These are phyloP conservation scores for Drosophila rubida DNA, from an alignment of 2,888 invertebrate species.

Conservation along the genomic window DNA sequence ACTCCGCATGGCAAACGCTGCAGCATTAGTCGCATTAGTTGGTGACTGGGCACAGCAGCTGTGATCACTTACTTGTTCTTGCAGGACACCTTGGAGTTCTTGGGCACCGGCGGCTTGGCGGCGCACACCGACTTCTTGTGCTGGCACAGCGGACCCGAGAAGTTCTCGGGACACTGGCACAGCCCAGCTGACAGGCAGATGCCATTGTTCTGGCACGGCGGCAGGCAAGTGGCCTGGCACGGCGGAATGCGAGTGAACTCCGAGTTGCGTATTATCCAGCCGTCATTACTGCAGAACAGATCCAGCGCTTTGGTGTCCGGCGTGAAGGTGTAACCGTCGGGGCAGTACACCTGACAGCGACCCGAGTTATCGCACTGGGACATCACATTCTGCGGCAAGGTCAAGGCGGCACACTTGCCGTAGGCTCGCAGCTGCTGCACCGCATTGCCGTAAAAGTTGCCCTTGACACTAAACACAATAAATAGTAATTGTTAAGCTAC, in stretches of 20 bases:
- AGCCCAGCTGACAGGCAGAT: conserved; percentile 91
- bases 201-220: conserved; percentile 92
- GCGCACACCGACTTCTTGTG: conserved; percentile 90
- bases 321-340: conserved; percentile 73
- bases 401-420: conserved; percentile 66
- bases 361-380: conserved; percentile 69
- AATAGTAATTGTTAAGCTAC: no score
- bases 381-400: conserved; percentile 73
- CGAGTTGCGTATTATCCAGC: conserved; percentile 81
- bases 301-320: conserved; percentile 66
- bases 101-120: conserved; percentile 88
- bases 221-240: conserved; percentile 91
- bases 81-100: conserved; percentile 88
- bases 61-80: conserved; percentile 87
- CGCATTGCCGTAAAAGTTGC: conserved; percentile 69
- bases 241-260: conserved; percentile 85
- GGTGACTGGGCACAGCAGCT: no score
- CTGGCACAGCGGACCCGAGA: conserved; percentile 90
- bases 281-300: conserved; percentile 77
- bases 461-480: conserved; percentile 37
- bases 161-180: conserved; percentile 91
- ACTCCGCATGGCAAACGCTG: conserved; percentile 89
- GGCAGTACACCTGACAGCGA: conserved; percentile 77
- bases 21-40: background rate
- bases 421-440: conserved; percentile 60